These are phyloP conservation scores for Drosophila emarginata DNA, from an alignment of 2,888 invertebrate species.

Conservation along the genomic window DNA sequence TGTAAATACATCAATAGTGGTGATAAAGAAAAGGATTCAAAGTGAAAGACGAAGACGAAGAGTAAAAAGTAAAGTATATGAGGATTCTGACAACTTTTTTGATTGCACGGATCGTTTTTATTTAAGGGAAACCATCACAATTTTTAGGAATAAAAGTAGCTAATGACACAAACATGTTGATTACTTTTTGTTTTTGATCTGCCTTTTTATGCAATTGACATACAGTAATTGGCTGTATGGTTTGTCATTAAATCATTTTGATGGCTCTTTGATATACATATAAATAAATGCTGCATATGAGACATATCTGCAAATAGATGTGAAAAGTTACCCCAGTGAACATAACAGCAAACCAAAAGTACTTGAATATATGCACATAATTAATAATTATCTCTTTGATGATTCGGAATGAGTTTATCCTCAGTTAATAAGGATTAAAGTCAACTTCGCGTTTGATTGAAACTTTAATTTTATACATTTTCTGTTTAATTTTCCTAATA, in stretches of 20 bases:
- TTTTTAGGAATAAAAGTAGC: not conserved
- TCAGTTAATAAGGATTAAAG: conserved; percentile 4
- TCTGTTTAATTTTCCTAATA: not conserved
- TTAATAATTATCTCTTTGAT: conserved; percentile 30
- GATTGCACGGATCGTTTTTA: not conserved
- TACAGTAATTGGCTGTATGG: conserved; percentile 24
- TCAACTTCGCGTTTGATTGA: not conserved
- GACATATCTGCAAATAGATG: not conserved
- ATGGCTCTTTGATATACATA: conserved; percentile 27
- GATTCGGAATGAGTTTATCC: conserved; percentile 1
- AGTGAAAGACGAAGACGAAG: not conserved
- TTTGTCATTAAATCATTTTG: conserved; percentile 11
- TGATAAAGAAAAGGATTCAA: not conserved
- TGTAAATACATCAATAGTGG: conserved; percentile 6
- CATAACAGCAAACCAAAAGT: conserved; percentile 15
- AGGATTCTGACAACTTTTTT: not conserved
- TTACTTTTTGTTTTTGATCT: not conserved
- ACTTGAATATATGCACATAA: not conserved
- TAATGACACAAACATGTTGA: too few species aligned
- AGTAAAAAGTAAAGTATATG: not conserved
- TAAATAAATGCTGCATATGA: not conserved
- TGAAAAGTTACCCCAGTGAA: not conserved
- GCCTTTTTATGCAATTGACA: conserved; percentile 23
- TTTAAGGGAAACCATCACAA: not conserved
- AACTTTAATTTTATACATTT: not conserved